A percentile compares a stretch with the other conserved stretches of the same genome.
phyloP scores from a whole-genome alignment of 1,140 invertebrate genomes.

The Papilio polyxenes region DNA sequence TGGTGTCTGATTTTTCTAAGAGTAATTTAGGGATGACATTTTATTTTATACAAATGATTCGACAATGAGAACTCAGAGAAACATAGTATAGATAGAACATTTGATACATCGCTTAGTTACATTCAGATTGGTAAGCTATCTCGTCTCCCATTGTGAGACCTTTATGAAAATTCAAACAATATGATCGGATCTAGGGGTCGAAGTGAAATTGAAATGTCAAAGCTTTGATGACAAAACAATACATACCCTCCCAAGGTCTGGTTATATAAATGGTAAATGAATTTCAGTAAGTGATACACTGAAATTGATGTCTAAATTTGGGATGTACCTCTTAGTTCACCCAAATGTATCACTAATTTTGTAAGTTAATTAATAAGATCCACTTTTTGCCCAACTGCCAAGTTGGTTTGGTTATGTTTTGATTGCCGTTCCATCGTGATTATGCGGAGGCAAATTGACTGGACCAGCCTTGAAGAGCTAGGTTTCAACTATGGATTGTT shows the following conservation, averaged over 20 bases:
- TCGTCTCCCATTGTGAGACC: neutral
- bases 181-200: neutral
- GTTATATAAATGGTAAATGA: neutral
- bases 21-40: neutral
- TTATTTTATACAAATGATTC: neutral
- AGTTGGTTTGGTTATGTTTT: no score
- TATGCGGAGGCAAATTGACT: no score
- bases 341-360: no score
- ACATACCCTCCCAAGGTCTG: neutral
- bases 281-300: neutral
- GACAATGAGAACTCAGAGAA: no score
- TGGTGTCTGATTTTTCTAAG: neutral
- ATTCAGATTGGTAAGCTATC: neutral
- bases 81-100: neutral
- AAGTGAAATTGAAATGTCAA: neutral
- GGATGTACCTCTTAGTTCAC: no score
- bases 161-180: neutral
- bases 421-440: no score
- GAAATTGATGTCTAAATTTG: no score
- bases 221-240: neutral
- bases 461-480: no score
- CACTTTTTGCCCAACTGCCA: no score
- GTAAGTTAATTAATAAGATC: no score
- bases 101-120: neutral
- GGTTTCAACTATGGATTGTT: no score